Evolutionary conservation across 2,797 vertebrate genomes (phyloP), one percentile per base, ranked within the genome.

Genomic region (Huso huso): DNA sequence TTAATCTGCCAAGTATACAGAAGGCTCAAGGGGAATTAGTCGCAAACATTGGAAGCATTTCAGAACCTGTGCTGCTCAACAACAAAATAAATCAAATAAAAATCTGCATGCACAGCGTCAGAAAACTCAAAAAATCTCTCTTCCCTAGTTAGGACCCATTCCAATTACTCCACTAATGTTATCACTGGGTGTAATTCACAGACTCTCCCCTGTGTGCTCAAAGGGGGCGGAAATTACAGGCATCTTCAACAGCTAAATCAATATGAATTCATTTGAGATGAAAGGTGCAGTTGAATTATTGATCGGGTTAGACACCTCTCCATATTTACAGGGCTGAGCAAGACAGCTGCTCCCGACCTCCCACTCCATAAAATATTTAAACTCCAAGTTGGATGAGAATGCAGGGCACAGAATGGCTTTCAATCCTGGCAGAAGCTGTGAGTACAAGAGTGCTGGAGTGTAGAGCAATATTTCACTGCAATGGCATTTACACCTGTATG

Each of bases 271-370:
- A 48, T 53, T 55, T 49, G 49, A 69, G 64, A 52, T 63, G 63
- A 67, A 61, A 59, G 49, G 49, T n/a, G 50, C 51, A 51, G 62
- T 13, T 74, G 58, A 71, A 71, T 74, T 65, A 74, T 55, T 71
- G 60, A 71, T 65, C 62, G 37, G 51, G 51, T 68, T 72, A 75
- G 75, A 75, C 74, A 76, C 77, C 76, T 74, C 15, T 52, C 50
- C 53, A 64, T 62, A 57, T 68, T 68, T 18, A 60, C 53, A 71
- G 79, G 49, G 76, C 83, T 81, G 82, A 64, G 80, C 76, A 74
- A 74, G 75, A 79, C 76, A 84, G 83, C 79, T 76, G 79, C 77
- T 81, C 68, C 66, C 70, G 67, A 76, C 48, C 58, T 58, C 64
- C 51, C 62, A 8, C 71, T 48, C 23, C 61, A 62, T 62, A 37